Percentiles rank a stretch among this genome's conserved stretches.
Conservation (phyloP, 2,797 vertebrate species). For the Channa striata region DNA sequence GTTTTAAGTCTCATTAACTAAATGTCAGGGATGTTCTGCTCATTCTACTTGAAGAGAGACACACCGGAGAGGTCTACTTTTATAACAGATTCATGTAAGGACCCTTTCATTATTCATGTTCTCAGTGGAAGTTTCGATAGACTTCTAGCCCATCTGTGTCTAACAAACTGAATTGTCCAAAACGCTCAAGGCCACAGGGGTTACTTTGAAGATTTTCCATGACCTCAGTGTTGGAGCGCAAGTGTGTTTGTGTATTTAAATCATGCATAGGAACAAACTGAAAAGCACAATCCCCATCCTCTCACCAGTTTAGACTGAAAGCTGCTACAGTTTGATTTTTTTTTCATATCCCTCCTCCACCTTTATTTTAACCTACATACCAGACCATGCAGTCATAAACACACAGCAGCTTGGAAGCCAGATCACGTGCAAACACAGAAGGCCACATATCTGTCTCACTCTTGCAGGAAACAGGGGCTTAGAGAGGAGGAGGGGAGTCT, state of each 20-base stretch:
- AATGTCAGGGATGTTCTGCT: slow-evolving; percentile 72
- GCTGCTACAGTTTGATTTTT: slow-evolving; percentile 13
- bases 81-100: slow-evolving; percentile 38
- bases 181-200: slow-evolving; percentile 62
- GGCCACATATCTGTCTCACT: slow-evolving; percentile 61
- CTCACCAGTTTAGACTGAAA: slow-evolving; percentile 40
- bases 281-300: slow-evolving; percentile 22
- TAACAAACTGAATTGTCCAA: slow-evolving; percentile 67
- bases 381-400: slow-evolving; percentile 43
- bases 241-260: slow-evolving; percentile 44
- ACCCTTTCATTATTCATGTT: slow-evolving; percentile 73
- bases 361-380: slow-evolving; percentile 66
- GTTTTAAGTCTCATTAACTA: slow-evolving; percentile 57
- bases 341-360: slow-evolving; percentile 34
- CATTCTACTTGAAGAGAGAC: slow-evolving; percentile 40
- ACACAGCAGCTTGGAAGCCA: slow-evolving; percentile 43
- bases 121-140: slow-evolving; percentile 64
- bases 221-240: slow-evolving; percentile 63
- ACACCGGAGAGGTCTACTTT: slow-evolving; percentile 32
- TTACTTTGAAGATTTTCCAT: slow-evolving; percentile 78
- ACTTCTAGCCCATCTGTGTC: slow-evolving; percentile 61
- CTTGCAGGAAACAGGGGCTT: slow-evolving; percentile 74
- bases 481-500: slow-evolving; percentile 45
- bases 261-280: slow-evolving; percentile 45
- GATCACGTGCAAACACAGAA: slow-evolving; percentile 43